A percentile compares a stretch with the other conserved stretches of the same genome.
These are phyloP conservation scores for Tryphoninae sp. DNA, from an alignment of 2,888 invertebrate genomes.

Conservation along the genomic window DNA sequence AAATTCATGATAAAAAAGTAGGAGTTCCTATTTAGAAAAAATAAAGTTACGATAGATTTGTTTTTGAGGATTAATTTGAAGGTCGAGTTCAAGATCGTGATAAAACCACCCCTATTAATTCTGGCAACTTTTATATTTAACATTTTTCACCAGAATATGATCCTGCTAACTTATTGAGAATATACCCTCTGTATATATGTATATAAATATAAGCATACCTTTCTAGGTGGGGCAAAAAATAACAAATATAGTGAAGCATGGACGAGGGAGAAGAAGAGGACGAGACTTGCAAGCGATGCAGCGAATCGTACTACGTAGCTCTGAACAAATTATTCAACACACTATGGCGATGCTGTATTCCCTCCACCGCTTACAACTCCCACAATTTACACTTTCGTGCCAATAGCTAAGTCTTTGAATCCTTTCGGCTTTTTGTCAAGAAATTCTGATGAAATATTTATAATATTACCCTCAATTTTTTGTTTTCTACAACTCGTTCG, in stretches of 20 bases:
- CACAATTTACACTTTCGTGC: neutral
- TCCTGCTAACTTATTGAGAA: too few relatives aligned
- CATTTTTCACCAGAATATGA: too few relatives aligned
- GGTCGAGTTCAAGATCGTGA: too few relatives aligned
- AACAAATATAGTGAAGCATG: slow-evolving; percentile 39
- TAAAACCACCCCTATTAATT: too few relatives aligned
- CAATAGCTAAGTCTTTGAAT: slow-evolving; percentile 29
- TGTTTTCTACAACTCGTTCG: neutral
- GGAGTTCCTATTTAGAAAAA: too few relatives aligned
- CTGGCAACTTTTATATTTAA: too few relatives aligned
- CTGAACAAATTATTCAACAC: slow-evolving; percentile 71
- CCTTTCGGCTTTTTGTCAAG: slow-evolving; percentile 22
- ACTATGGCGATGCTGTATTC: slow-evolving; percentile 40
- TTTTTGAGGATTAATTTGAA: too few relatives aligned
- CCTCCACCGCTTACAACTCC: neutral
- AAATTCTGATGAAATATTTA: slow-evolving; percentile 34
- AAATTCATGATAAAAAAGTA: too few relatives aligned
- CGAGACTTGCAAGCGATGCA: slow-evolving; percentile 48
- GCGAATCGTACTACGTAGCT: slow-evolving; percentile 56
- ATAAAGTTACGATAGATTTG: too few relatives aligned
- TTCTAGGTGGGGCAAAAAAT: slow-evolving; percentile 44
- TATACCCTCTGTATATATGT: too few relatives aligned
- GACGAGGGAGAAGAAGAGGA: slow-evolving; percentile 46
- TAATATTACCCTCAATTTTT: neutral
- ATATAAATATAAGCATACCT: neutral